Conservation (phyloP, 2,797 vertebrate genomes). For the Tokudaia tokunoshimensis region DNA sequence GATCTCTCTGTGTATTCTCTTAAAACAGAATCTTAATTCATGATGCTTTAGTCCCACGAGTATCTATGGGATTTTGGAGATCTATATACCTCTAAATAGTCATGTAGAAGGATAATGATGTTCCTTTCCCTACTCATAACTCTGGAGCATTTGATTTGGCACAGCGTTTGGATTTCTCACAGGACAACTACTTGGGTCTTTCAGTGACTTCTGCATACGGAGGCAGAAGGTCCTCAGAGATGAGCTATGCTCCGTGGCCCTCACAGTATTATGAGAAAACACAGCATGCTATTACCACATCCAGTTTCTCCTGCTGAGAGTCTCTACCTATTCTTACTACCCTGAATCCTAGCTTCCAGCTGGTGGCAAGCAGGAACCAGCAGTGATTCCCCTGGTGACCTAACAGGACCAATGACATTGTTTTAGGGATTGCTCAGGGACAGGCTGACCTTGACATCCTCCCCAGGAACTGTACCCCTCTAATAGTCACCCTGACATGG, state of each 20-base stretch:
- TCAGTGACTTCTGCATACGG: background rate
- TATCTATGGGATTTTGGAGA: background rate
- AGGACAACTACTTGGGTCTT: background rate
- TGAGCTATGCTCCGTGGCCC: background rate
- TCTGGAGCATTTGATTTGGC: background rate
- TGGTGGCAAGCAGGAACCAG: background rate
- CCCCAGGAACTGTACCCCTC: rapidly evolving
- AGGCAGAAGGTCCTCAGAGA: background rate
- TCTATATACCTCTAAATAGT: background rate
- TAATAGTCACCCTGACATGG: rapidly evolving
- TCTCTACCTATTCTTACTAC: background rate
- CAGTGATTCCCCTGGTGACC: background rate
- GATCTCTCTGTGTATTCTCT: background rate
- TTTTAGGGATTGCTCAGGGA: background rate
- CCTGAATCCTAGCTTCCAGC: rapidly evolving
- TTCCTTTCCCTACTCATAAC: rapidly evolving
- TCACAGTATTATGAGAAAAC: background rate
- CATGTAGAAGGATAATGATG: rapidly evolving
- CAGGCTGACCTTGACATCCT: background rate
- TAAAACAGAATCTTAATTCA: background rate
- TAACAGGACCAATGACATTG: background rate
- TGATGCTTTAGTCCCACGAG: background rate
- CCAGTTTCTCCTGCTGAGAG: background rate
- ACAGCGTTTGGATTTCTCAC: background rate
- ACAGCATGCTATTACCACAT: rapidly evolving